These are phyloP conservation scores for Trinorchestia longiramus DNA, from an alignment of 1,140 invertebrate genomes.

Conservation along the genomic window DNA sequence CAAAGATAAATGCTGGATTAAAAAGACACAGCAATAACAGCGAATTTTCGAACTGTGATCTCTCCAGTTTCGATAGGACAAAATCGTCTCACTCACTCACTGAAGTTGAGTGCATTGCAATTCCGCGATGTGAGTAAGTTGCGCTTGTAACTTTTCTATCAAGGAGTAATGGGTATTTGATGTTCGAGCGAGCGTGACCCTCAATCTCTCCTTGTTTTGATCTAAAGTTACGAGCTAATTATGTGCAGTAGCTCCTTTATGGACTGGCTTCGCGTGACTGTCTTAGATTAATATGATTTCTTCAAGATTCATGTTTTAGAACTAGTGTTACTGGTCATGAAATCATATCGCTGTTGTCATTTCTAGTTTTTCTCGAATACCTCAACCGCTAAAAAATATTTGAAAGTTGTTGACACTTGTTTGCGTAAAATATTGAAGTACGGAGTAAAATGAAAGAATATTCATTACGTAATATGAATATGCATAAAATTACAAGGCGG, in stretches of 20 bases:
- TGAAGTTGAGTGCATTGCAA: neutral
- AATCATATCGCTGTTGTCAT: neutral
- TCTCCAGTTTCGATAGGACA: neutral
- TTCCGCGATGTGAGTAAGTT: neutral
- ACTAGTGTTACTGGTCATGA: neutral
- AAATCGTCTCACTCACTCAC: neutral
- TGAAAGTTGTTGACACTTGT: neutral
- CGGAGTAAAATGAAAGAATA: neutral
- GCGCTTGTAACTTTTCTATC: too few relatives aligned
- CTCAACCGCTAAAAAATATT: neutral
- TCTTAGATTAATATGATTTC: neutral
- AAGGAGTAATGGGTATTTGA: too few relatives aligned
- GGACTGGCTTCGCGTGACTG: neutral
- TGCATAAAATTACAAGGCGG: too few relatives aligned
- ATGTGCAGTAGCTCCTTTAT: neutral
- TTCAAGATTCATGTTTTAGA: neutral
- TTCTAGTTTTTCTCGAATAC: neutral
- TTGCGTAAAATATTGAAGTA: neutral
- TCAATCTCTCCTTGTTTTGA: neutral
- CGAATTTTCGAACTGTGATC: neutral
- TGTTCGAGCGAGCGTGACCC: too few relatives aligned
- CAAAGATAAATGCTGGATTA: neutral
- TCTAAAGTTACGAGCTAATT: neutral
- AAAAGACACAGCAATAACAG: neutral
- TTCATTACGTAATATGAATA: too few relatives aligned